Evolutionary conservation across 2,888 invertebrate genomes (phyloP).

Genomic region (Dicycla oo): DNA sequence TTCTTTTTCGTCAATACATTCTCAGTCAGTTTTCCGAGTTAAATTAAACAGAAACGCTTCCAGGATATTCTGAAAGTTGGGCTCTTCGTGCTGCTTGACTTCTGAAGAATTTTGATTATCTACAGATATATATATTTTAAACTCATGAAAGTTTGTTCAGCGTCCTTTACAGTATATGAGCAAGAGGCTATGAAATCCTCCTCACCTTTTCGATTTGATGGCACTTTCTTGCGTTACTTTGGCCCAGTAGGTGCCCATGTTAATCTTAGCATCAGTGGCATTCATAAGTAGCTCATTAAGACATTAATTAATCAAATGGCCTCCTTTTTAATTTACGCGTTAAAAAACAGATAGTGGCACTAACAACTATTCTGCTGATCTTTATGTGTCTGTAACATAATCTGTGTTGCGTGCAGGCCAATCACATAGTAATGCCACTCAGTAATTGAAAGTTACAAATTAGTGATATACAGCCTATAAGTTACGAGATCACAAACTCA

Average conservation of each 20-base stretch:
- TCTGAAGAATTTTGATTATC: too few relatives aligned
- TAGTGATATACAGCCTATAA: background rate
- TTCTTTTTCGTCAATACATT: background rate
- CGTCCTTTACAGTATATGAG: background rate
- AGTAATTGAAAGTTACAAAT: constrained; percentile 29
- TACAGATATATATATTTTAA: background rate
- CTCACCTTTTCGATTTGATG: background rate
- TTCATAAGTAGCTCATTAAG: constrained; percentile 4
- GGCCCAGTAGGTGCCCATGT: background rate
- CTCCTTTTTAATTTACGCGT: constrained; percentile 16
- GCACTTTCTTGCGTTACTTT: constrained; percentile 4
- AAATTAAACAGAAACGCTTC: background rate
- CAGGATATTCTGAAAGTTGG: background rate
- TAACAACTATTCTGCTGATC: constrained; percentile 27
- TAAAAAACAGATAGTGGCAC: constrained; percentile 14
- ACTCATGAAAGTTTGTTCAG: background rate
- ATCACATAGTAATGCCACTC: constrained; percentile 17
- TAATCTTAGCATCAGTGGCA: background rate
- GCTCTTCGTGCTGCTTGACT: background rate
- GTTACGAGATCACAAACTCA: constrained; percentile 24
- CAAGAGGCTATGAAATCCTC: background rate
- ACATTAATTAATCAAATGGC: constrained; percentile 14
- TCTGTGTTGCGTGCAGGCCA: constrained; percentile 38
- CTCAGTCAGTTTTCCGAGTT: background rate
- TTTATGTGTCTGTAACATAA: constrained; percentile 17